A percentile compares a stretch with the other conserved stretches of the same genome.
Conservation (phyloP, 64 coral and sea anemone genomes). For the Astreopora myriophthalma region DNA sequence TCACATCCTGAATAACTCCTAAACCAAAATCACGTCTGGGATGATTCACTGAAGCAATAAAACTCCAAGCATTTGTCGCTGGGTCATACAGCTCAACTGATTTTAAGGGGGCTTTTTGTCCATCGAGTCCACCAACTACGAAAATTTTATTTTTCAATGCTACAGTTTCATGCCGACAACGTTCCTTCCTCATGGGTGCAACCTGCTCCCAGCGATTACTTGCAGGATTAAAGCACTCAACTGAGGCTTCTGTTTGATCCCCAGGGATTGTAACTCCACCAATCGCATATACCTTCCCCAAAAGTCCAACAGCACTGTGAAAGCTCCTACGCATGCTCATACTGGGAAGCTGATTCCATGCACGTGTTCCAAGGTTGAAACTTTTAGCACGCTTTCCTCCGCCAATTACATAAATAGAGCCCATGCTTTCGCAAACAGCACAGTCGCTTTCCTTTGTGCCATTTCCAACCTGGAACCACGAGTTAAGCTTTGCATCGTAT, state of each 20-base stretch:
- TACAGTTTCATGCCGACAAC: conserved; percentile 69
- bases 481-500: conserved; percentile 70
- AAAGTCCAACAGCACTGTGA: conserved; percentile 61
- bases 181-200: conserved; percentile 67
- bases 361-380: conserved; percentile 62
- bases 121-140: conserved; percentile 70
- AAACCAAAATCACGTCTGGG: conserved; percentile 77
- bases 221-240: conserved; percentile 84
- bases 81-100: conserved; percentile 73
- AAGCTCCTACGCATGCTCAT: conserved; percentile 80
- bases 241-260: conserved; percentile 64
- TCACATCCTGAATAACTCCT: conserved; percentile 73
- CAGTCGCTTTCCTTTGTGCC: conserved; percentile 76
- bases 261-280: conserved; percentile 80
- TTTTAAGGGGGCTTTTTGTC: conserved; percentile 35
- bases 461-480: conserved; percentile 71
- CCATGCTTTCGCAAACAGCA: conserved; percentile 75
- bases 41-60: conserved; percentile 60
- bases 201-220: conserved; percentile 64
- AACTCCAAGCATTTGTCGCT: conserved; percentile 54
- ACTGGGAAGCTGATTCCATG: conserved; percentile 64
- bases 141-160: conserved; percentile 48
- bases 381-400: conserved; percentile 80
- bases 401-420: conserved; percentile 80
- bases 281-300: conserved; percentile 74